Percentiles rank a stretch among this genome's conserved stretches.
Conservation (phyloP, 2,113 vertebrate species). For the Arenaria interpres region DNA sequence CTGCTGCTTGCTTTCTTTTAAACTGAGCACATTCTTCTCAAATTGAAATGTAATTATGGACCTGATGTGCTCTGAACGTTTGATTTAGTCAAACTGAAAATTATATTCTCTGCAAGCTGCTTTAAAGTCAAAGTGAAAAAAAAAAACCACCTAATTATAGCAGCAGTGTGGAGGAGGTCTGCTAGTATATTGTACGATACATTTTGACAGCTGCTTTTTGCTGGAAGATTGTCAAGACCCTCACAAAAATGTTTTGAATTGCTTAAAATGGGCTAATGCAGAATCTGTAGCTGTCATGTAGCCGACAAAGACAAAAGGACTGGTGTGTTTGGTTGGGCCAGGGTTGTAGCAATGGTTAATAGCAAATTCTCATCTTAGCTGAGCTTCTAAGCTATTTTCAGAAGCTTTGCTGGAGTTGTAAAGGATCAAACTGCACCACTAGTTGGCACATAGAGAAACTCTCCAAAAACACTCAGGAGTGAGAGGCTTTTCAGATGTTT, state of each 20-base stretch:
- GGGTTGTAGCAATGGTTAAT: background rate
- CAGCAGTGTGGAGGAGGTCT: slow-evolving; percentile 74
- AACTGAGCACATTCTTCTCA: slow-evolving; percentile 50
- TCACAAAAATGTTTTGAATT: slow-evolving; percentile 59
- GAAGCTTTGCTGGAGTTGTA: background rate
- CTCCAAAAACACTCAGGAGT: background rate
- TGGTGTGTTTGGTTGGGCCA: background rate
- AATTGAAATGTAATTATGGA: slow-evolving; percentile 62
- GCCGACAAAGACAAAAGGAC: background rate
- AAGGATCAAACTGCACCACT: background rate
- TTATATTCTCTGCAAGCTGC: slow-evolving; percentile 79
- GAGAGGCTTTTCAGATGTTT: background rate
- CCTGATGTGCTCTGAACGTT: slow-evolving; percentile 35
- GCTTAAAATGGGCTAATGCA: slow-evolving; percentile 29
- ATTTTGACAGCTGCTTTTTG: slow-evolving; percentile 75
- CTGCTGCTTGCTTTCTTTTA: slow-evolving; percentile 46
- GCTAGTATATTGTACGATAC: slow-evolving; percentile 48
- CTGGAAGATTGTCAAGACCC: slow-evolving; percentile 67
- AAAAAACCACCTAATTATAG: slow-evolving; percentile 76
- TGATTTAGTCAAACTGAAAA: slow-evolving; percentile 75
- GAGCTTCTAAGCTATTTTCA: background rate
- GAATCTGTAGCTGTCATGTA: background rate
- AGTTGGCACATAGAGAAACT: background rate
- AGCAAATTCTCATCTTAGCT: background rate
- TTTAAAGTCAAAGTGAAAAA: slow-evolving; percentile 77